Evolutionary conservation across 2,888 invertebrate genomes (phyloP).

Genomic region (Acrocera orbiculus): DNA sequence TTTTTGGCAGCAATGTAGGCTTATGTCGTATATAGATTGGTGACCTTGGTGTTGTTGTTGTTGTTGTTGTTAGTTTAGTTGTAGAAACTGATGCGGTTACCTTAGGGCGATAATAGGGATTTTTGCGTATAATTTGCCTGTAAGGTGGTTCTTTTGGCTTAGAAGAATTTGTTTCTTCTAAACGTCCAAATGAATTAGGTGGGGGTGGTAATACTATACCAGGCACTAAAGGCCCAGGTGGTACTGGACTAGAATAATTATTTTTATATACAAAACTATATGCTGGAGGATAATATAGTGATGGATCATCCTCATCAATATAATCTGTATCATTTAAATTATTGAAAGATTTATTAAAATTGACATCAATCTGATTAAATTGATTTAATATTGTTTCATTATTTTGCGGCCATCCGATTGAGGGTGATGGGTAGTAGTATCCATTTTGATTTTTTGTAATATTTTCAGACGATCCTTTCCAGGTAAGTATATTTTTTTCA

Average conservation of each 20-base stretch:
- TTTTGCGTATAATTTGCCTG: conserved; percentile 20
- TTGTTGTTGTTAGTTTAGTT: conserved; percentile 29
- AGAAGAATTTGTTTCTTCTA: conserved; percentile 33
- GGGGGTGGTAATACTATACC: conserved; percentile 79
- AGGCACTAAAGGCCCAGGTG: conserved; percentile 72
- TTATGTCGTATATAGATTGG: conserved; percentile 3
- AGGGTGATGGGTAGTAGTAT: conserved; percentile 41
- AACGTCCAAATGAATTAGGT: conserved; percentile 64
- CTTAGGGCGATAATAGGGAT: conserved; percentile 20
- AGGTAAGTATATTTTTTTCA: conserved; percentile 38
- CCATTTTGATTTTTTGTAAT: conserved; percentile 20
- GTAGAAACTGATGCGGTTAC: conserved; percentile 27
- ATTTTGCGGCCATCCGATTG: conserved; percentile 38
- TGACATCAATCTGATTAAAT: conserved; percentile 36
- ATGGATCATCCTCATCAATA: conserved; percentile 80
- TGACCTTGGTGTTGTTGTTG: conserved; percentile 27
- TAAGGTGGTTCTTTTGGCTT: conserved; percentile 14
- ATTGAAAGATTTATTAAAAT: too few species aligned
- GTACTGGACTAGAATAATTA: conserved; percentile 56
- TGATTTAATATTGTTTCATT: conserved; percentile 22
- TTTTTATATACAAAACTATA: conserved; percentile 72
- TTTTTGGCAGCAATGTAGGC: conserved; percentile 1
- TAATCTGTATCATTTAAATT: conserved; percentile 59
- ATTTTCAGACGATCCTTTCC: conserved; percentile 35
- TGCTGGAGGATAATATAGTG: conserved; percentile 78